Base-by-base conservation (phyloP, 2,797 vertebrate species). In the Falco biarmicus region DNA sequence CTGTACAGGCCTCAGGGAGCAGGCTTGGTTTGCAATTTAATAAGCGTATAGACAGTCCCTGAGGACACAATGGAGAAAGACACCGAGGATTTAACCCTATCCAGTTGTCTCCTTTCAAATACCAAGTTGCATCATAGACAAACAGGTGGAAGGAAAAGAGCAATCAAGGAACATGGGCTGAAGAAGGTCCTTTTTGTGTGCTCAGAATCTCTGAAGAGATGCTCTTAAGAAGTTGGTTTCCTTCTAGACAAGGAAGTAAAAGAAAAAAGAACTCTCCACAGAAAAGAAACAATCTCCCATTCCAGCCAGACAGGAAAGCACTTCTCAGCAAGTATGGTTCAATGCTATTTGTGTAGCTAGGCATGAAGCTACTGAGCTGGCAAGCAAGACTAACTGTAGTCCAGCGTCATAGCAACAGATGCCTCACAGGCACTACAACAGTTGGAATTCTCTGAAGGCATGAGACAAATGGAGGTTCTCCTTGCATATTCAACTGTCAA, bases 331-430 rank as follows among this genome's bases (percentile, higher is more conserved):
- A 71, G 45, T 68, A 22, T 39, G 5, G 26, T 60, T 91, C 68
- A 31, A 22, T 57, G 48, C 1, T 87, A 37, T 70, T 84, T 66
- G 51, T 21, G 18, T 41, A 86, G 32, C n/a, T 68, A 65, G 37
- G 32, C n/a, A 54, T 20, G 41, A 95, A 81, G 47, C 41, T 71
- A 43, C 37, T 22, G n/a, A 84, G 57, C 61, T 89, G 65, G 34
- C 50, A 78, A 81, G 50, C 14, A 53, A 78, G 82, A 56, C 34
- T 87, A 68, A 19, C 34, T 41, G 39, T 56, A 80, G 45, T 19
- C 22, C 64, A 78, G 22, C 64, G 57, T 68, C 87, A 81, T 37
- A 81, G 76, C 41, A 91, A 84, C 79, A 81, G 76, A 75, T 7
- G 29, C 47, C 47, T 81, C 68, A 45, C 1, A 4, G 57, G 32